These are phyloP conservation scores for Centroberyx gerrardi DNA, from an alignment of 2,797 vertebrate species.

Conservation along the genomic window DNA sequence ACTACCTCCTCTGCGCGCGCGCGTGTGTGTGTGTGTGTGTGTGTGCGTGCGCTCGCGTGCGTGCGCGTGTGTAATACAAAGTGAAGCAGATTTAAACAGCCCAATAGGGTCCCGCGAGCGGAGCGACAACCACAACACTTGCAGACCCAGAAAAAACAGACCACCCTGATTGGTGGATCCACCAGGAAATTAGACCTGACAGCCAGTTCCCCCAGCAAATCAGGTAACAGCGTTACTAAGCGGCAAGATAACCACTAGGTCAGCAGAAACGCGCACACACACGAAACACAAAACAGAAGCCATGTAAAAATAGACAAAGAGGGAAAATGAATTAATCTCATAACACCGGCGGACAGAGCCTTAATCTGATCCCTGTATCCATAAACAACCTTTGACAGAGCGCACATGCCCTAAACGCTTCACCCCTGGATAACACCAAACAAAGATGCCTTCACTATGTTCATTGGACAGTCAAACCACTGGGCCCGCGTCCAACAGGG, in stretches of 20 bases:
- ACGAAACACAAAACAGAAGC: conserved; percentile 29
- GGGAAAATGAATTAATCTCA: conserved; percentile 40
- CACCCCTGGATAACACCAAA: conserved; percentile 39
- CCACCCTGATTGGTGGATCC: conserved; percentile 72
- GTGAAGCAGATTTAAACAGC: conserved; percentile 58
- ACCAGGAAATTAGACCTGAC: conserved; percentile 79
- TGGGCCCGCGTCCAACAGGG: conserved; percentile 39
- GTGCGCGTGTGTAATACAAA: conserved; percentile 40
- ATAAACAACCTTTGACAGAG: conserved; percentile 42
- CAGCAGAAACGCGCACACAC: conserved; percentile 38
- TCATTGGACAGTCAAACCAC: conserved; percentile 27
- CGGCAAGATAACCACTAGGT: conserved; percentile 50
- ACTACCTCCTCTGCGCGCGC: conserved; percentile 22
- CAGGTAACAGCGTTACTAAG: conserved; percentile 54
- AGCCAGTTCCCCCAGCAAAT: conserved; percentile 71
- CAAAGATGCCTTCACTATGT: conserved; percentile 29
- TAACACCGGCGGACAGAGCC: conserved; percentile 10
- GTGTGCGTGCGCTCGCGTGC: not conserved
- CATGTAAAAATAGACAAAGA: conserved; percentile 30
- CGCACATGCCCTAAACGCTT: conserved; percentile 37
- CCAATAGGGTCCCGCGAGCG: conserved; percentile 64
- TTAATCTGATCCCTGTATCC: conserved; percentile 25
- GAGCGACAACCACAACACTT: conserved; percentile 68
- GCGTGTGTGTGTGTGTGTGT: conserved; percentile 5
- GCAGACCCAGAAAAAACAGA: conserved; percentile 75